Evolutionary conservation across 1,140 invertebrate species (phyloP).

Genomic region (Nephila pilipes): DNA sequence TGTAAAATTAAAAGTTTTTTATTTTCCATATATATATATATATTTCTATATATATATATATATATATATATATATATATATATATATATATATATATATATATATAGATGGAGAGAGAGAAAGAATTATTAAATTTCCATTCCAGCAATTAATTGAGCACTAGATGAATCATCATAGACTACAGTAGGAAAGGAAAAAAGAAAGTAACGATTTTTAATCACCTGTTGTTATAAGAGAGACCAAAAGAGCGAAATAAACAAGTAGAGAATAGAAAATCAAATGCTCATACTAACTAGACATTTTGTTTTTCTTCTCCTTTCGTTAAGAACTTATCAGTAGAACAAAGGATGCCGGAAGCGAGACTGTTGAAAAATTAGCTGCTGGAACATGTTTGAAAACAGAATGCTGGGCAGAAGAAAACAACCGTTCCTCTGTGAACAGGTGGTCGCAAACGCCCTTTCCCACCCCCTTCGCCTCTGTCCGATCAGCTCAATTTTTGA

Average conservation of each 20-base stretch:
- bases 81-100: no score
- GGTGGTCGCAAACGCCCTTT: not conserved
- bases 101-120: no score
- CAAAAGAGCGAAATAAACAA: not conserved
- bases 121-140: no score
- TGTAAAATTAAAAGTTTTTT: no score
- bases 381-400: conserved; percentile 3
- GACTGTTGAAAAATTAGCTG: not conserved
- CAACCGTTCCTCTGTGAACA: not conserved
- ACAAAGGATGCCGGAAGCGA: not conserved
- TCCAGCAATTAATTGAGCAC: no score
- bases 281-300: not conserved
- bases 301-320: not conserved
- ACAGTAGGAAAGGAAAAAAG: not conserved
- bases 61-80: no score
- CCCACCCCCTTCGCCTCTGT: not conserved
- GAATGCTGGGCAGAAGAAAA: not conserved
- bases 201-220: not conserved
- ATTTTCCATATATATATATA: no score
- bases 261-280: not conserved
- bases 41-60: no score
- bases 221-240: not conserved
- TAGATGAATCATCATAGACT: not conserved
- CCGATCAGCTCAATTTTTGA: not conserved
- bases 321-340: not conserved